Evolutionary conservation across 1,140 invertebrate genomes (phyloP).

Genomic region (Cardiocondyla obscurior): DNA sequence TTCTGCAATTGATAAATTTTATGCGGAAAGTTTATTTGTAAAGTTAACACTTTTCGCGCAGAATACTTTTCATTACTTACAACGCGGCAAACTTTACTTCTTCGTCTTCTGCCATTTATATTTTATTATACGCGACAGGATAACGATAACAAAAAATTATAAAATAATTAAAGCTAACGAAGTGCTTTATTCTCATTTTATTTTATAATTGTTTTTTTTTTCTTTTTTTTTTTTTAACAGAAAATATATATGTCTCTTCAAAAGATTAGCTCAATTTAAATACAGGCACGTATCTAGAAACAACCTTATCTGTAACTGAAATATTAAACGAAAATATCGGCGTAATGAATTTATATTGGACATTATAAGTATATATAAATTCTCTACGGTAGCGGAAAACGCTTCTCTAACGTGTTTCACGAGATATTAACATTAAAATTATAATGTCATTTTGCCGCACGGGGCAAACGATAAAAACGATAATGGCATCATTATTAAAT

Average conservation of each 20-base stretch:
- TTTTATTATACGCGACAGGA: no score
- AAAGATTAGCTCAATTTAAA: background rate
- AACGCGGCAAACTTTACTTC: no score
- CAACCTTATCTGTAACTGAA: background rate
- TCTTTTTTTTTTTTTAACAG: no score
- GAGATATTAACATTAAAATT: background rate
- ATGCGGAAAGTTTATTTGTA: no score
- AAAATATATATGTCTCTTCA: background rate
- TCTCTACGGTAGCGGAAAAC: background rate
- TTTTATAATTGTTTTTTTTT: no score
- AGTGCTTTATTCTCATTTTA: background rate
- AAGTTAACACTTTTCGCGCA: no score
- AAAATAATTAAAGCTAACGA: no score
- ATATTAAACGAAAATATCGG: background rate
- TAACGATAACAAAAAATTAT: no score
- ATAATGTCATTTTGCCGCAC: background rate
- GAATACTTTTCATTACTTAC: no score
- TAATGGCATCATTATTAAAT: constrained; percentile 16
- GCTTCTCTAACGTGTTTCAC: background rate
- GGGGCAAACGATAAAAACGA: constrained; percentile 2
- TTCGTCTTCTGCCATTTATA: no score
- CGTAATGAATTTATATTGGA: constrained; percentile 12
- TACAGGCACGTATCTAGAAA: background rate
- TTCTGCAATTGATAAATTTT: no score
- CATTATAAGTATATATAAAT: background rate